Conservation (phyloP, 2,113 vertebrate species). For the Chaenocephalus aceratus region DNA sequence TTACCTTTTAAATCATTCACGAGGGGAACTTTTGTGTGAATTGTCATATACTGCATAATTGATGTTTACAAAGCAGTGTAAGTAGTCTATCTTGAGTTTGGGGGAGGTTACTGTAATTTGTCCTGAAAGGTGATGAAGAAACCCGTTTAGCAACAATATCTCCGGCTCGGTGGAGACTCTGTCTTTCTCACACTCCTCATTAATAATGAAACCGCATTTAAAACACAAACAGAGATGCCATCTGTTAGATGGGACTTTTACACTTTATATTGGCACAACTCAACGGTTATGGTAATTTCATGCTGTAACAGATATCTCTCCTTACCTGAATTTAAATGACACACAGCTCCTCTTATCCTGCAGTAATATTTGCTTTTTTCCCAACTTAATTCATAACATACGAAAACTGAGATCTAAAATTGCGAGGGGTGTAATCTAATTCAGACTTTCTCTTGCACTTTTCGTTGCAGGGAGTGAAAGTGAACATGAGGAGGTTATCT, state of each 20-base stretch:
- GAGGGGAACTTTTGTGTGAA: conserved; percentile 85
- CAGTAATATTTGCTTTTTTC: not conserved
- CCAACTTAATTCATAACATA: not conserved
- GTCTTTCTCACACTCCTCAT: conserved; percentile 72
- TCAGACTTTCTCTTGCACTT: conserved; percentile 30
- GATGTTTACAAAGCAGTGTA: conserved; percentile 87
- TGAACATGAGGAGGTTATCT: conserved; percentile 70
- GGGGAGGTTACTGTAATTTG: conserved; percentile 83
- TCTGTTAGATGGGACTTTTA: conserved; percentile 76
- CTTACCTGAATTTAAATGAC: conserved; percentile 9
- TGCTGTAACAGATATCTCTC: conserved; percentile 4
- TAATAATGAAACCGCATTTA: conserved; percentile 84
- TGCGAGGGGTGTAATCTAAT: conserved; percentile 14
- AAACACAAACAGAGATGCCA: conserved; percentile 79
- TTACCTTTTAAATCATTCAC: conserved; percentile 90
- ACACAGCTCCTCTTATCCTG: not conserved
- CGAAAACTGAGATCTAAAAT: conserved; percentile 5
- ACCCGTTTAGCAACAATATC: conserved; percentile 73
- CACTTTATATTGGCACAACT: conserved; percentile 57
- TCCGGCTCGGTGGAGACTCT: conserved; percentile 71
- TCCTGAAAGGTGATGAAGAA: conserved; percentile 80
- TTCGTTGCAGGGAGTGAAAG: conserved; percentile 58
- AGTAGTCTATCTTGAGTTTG: conserved; percentile 81
- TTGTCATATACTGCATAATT: conserved; percentile 87
- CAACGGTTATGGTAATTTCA: conserved; percentile 25